Conservation (phyloP, 2,113 vertebrate species). For the Serilophus lunatus region DNA sequence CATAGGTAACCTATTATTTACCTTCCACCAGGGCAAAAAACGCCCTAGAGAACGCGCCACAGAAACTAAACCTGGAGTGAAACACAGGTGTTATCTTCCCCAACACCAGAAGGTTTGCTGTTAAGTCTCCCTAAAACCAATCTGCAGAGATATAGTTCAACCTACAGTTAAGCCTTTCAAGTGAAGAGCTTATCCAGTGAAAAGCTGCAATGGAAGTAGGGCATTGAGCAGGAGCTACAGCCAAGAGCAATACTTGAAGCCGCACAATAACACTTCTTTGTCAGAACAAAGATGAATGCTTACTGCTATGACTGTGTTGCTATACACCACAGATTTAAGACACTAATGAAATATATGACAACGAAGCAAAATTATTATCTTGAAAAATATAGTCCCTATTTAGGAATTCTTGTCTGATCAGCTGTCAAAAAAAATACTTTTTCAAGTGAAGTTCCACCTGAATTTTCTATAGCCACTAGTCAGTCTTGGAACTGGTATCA, state of each 20-base stretch:
- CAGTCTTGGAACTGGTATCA: neutral
- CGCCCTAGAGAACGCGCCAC: accelerated
- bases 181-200: neutral
- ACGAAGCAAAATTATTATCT: neutral
- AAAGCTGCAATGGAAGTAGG: neutral
- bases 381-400: neutral
- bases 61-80: neutral
- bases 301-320: neutral
- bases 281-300: neutral
- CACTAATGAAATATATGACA: neutral
- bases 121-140: neutral
- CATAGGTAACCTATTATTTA: neutral
- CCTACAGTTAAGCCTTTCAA: neutral
- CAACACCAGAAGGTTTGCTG: neutral
- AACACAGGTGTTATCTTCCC: neutral
- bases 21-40: neutral
- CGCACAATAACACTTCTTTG: neutral
- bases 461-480: neutral
- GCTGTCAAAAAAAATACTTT: neutral
- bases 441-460: neutral
- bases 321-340: neutral
- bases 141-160: neutral
- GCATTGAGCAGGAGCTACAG: neutral
- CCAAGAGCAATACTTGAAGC: neutral
- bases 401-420: neutral